Conservation (phyloP, 2,797 vertebrate genomes). For the Geotrypetes seraphini region DNA sequence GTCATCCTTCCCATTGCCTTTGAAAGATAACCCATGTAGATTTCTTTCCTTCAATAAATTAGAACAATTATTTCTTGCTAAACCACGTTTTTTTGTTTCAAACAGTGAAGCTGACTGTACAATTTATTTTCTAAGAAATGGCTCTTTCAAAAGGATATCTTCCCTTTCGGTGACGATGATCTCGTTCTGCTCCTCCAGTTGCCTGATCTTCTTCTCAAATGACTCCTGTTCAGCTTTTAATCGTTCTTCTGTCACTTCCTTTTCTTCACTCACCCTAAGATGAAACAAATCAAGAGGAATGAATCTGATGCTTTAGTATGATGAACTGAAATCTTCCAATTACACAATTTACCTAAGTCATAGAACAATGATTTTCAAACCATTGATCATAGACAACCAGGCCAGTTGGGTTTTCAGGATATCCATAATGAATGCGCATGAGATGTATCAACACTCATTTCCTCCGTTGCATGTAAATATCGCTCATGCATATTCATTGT, state of each 20-base stretch:
- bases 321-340: too few relatives aligned
- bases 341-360: too few relatives aligned
- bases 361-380: too few relatives aligned
- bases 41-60: conserved; percentile 46
- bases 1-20: conserved; percentile 41
- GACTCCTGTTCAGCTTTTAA: conserved; percentile 79
- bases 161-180: conserved; percentile 84
- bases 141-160: conserved; percentile 75
- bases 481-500: too few relatives aligned
- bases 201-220: conserved; percentile 84
- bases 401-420: too few relatives aligned
- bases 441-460: too few relatives aligned
- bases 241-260: conserved; percentile 81
- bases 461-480: too few relatives aligned
- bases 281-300: too few relatives aligned
- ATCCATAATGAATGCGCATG: too few relatives aligned
- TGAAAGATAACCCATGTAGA: conserved; percentile 47
- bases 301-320: too few relatives aligned
- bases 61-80: conserved; percentile 51
- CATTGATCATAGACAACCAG: too few relatives aligned
- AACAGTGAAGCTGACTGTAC: conserved; percentile 16
- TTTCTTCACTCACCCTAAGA: conserved; percentile 86
- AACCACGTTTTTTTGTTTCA: conserved; percentile 33
- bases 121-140: too few relatives aligned
- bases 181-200: conserved; percentile 83